These are phyloP conservation scores for Morelia viridis DNA, from an alignment of 2,797 vertebrate genomes.

Conservation along the genomic window DNA sequence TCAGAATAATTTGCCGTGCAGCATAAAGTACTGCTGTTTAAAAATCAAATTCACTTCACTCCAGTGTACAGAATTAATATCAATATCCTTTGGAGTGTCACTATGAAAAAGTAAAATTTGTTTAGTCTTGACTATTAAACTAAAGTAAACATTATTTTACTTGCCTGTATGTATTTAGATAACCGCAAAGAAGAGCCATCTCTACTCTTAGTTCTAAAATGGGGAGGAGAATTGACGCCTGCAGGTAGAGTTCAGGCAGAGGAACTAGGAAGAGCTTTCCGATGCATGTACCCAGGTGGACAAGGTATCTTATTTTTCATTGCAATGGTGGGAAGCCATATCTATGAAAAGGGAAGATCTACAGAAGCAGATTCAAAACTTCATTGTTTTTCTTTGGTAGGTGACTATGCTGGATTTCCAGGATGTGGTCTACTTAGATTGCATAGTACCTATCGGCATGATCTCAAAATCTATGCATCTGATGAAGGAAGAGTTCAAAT, in stretches of 20 bases:
- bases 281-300: constrained; percentile 91
- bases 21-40: neutral
- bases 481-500: constrained; percentile 90
- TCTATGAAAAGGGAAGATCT: constrained; percentile 49
- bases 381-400: constrained; percentile 71
- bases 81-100: neutral
- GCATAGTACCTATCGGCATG: constrained; percentile 88
- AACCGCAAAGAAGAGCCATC: constrained; percentile 83
- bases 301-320: constrained; percentile 77
- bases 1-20: neutral
- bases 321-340: neutral
- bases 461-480: constrained; percentile 90
- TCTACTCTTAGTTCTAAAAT: constrained; percentile 86
- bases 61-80: neutral
- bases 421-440: constrained; percentile 87
- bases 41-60: neutral
- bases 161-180: constrained; percentile 69
- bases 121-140: neutral
- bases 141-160: neutral
- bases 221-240: constrained; percentile 89
- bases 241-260: constrained; percentile 89
- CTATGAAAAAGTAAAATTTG: neutral
- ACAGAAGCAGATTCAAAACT: constrained; percentile 49
- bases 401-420: constrained; percentile 89
- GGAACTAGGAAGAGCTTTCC: constrained; percentile 86